Percentiles rank a stretch among this genome's conserved stretches.
Evolutionary conservation across 1,140 invertebrate genomes (phyloP).

Genomic region (Drosophila erecta): DNA sequence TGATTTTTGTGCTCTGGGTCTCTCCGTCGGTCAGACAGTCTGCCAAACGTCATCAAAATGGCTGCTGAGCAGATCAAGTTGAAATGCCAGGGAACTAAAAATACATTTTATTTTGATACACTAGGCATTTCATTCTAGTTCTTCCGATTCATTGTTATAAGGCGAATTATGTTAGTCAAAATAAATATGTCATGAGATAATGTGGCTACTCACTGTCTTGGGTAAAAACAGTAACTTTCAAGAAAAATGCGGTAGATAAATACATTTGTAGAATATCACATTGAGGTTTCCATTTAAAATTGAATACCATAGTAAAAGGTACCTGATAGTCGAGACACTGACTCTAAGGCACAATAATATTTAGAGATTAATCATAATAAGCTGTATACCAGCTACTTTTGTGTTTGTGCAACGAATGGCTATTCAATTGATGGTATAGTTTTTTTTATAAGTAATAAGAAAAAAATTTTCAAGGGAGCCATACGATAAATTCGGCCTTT

Average conservation of each 20-base stretch:
- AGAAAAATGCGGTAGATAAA: too few relatives aligned
- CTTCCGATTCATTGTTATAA: neutral
- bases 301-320: too few relatives aligned
- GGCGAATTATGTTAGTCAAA: too few relatives aligned
- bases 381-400: slow-evolving; percentile 10
- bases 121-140: slow-evolving; percentile 11
- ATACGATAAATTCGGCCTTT: too few relatives aligned
- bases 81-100: slow-evolving; percentile 44
- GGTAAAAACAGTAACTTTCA: too few relatives aligned
- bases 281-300: too few relatives aligned
- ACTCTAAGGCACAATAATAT: slow-evolving; percentile 7
- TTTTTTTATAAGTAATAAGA: too few relatives aligned
- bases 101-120: slow-evolving; percentile 40
- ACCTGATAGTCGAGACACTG: too few relatives aligned
- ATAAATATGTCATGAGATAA: too few relatives aligned
- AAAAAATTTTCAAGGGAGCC: too few relatives aligned
- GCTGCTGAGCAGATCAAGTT: slow-evolving; percentile 52
- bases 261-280: too few relatives aligned
- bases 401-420: slow-evolving; percentile 4
- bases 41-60: slow-evolving; percentile 71
- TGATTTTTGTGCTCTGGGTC: slow-evolving; percentile 18
- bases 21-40: slow-evolving; percentile 7
- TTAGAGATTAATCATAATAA: slow-evolving; percentile 34
- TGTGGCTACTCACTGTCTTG: too few relatives aligned
- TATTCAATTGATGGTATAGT: neutral